phyloP scores from a whole-genome alignment of 2,113 vertebrate genomes.

The Probosciger aterrimus region DNA sequence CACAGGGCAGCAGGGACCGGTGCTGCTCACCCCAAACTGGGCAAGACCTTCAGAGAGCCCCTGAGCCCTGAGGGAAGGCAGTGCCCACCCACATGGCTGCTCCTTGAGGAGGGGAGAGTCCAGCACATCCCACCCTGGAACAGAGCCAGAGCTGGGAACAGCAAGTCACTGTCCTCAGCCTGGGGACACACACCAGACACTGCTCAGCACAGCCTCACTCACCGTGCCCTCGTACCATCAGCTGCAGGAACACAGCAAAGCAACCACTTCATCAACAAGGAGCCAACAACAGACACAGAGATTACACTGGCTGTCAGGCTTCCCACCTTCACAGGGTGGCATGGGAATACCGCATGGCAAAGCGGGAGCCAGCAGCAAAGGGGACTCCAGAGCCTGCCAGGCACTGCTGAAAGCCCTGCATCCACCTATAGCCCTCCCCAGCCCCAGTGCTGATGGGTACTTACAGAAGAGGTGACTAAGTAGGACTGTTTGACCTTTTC shows the following conservation, averaged over 20 bases:
- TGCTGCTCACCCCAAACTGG: background rate
- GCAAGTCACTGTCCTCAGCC: rapidly evolving
- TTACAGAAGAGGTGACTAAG: background rate
- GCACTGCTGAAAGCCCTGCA: too few species aligned
- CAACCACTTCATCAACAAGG: background rate
- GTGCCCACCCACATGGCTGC: rapidly evolving
- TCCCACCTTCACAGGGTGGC: background rate
- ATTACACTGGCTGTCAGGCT: background rate
- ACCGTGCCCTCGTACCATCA: background rate
- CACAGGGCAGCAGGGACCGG: background rate
- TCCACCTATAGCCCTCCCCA: background rate
- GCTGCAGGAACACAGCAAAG: rapidly evolving
- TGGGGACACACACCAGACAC: background rate
- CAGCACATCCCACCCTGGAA: background rate
- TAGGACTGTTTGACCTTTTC: background rate
- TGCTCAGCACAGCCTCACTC: background rate
- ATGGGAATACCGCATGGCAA: rapidly evolving
- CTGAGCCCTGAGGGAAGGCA: background rate
- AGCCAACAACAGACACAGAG: background rate
- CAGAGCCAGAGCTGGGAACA: background rate
- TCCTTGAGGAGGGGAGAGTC: rapidly evolving
- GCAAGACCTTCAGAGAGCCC: background rate
- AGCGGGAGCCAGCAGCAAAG: background rate
- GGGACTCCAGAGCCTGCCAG: rapidly evolving
- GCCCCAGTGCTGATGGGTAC: background rate